Base-by-base conservation (phyloP, 2,888 invertebrate genomes). In the Lasioglossum pauxillum region DNA sequence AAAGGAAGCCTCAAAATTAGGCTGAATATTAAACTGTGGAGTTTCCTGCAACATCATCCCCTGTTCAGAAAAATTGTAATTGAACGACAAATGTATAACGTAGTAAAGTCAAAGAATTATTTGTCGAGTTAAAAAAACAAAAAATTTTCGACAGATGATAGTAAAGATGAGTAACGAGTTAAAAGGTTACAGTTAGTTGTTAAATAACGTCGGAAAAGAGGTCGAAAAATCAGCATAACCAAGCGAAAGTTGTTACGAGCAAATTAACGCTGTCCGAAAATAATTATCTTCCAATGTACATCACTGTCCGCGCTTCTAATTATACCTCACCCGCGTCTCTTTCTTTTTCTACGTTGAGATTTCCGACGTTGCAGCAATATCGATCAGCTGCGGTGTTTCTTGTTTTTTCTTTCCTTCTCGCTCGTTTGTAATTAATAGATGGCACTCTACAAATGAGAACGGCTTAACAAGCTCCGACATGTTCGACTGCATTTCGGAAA, bases 301-400 rank as follows among this genome's bases (percentile, higher is more conserved):
- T 44, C 64, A 44, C 53, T n/a, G 53, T 49, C 31, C 14, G 7
- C 57, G 19, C 14, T 78, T 27, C 27, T 82, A 79, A 82, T 86
- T 82, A 77, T 64, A 57, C 72, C 46, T 41, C 31, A 31, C 53
- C 12, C 31, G 10, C 38, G 60, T 69, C 75, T 73, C 57, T 82
- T 76, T 46, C 69, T 75, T 86, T 67, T 19, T 35, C 2, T 16
- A 67, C 19, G 2, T 14, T 12, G n/a, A 27, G 57, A n/a, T n/a
- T 31, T 35, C 44, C 82, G 41, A 76, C 82, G 82, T 77, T 82
- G 85, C 85, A 64, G 57, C 60, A 79, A 75, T 85, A 85, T 86
- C 78, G 86, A 86, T 78, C 75, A 71, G 81, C 12, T 73, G 69
- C 31, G 2, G 41, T 27, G 71, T 75, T 75, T 49, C 38, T 38